These are phyloP conservation scores for Panzeria rudis DNA, from an alignment of 2,888 invertebrate genomes.

Conservation along the genomic window DNA sequence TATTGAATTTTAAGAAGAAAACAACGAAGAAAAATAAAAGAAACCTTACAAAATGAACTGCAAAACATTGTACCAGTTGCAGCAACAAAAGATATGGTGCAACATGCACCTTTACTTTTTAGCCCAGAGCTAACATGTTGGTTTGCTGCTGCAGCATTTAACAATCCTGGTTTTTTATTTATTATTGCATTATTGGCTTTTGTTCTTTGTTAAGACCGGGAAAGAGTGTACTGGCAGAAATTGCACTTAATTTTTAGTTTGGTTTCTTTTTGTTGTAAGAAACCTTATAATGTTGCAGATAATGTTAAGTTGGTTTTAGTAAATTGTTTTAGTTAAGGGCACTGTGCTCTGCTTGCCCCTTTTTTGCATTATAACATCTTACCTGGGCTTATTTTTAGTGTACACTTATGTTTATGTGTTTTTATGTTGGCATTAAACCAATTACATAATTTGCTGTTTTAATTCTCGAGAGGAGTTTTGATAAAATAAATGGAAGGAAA, in stretches of 20 bases:
- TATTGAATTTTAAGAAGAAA: background rate
- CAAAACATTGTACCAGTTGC: slow-evolving; percentile 6
- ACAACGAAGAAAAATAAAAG: background rate
- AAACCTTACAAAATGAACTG: slow-evolving; percentile 47
- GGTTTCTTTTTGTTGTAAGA: slow-evolving; percentile 18
- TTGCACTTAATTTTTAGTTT: slow-evolving; percentile 14
- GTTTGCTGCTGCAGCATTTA: slow-evolving; percentile 16
- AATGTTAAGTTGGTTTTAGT: slow-evolving; percentile 39
- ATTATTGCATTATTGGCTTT: background rate
- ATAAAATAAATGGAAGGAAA: background rate
- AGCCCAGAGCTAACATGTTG: slow-evolving; percentile 23
- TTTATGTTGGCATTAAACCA: slow-evolving; percentile 22
- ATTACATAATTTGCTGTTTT: slow-evolving; percentile 36
- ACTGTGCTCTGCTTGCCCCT: background rate
- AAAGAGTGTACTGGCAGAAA: background rate
- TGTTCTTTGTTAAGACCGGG: background rate
- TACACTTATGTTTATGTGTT: background rate
- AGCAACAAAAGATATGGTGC: slow-evolving; percentile 24
- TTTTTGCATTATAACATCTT: background rate
- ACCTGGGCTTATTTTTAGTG: slow-evolving; percentile 8
- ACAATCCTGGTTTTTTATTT: background rate
- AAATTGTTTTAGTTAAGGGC: slow-evolving; percentile 27
- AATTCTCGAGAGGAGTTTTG: background rate
- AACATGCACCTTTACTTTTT: slow-evolving; percentile 35
- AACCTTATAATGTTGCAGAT: slow-evolving; percentile 37